A percentile compares a stretch with the other conserved stretches of the same genome.
Conservation (phyloP, 2,113 vertebrate genomes). For the Saimiri boliviensis region DNA sequence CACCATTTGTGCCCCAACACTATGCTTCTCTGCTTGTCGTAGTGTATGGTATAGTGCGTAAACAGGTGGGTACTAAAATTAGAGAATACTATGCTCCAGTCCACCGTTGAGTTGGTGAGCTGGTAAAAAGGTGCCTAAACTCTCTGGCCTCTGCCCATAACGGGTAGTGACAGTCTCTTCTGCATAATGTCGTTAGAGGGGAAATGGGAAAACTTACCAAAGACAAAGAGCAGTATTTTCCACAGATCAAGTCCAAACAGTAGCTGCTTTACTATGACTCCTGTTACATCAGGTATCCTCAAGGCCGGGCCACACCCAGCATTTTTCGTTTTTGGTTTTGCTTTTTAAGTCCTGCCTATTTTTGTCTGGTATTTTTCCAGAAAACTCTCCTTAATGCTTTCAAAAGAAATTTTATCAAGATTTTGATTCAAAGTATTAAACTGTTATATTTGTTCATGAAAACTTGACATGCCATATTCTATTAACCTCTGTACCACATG, state of each 20-base stretch:
- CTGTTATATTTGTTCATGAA: background rate
- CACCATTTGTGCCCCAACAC: accelerated
- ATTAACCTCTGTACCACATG: background rate
- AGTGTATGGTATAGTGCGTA: background rate
- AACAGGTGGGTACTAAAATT: background rate
- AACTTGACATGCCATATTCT: background rate
- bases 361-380: background rate
- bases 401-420: background rate
- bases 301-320: background rate
- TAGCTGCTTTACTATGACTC: background rate
- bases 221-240: background rate
- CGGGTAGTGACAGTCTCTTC: too few relatives aligned
- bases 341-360: background rate
- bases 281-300: background rate
- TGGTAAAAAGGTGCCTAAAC: background rate
- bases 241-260: background rate
- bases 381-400: background rate
- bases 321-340: background rate
- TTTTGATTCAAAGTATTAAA: background rate
- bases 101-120: background rate
- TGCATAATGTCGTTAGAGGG: background rate
- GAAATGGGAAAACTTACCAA: background rate
- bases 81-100: background rate
- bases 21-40: background rate
- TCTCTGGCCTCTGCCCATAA: background rate